Evolutionary conservation across 2,888 invertebrate species (phyloP).

Genomic region (Agrochola lota): DNA sequence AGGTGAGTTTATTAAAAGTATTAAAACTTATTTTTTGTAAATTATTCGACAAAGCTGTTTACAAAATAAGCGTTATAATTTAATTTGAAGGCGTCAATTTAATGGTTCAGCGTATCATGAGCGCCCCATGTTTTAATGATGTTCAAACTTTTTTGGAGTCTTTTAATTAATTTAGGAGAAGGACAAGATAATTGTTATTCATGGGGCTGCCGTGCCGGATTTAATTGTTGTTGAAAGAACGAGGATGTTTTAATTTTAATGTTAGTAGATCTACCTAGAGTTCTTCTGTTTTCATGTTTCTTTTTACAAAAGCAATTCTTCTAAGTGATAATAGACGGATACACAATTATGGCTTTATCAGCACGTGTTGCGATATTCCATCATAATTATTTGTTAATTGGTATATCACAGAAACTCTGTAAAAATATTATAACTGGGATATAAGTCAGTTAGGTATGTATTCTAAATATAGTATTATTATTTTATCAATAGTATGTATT

Average conservation of each 20-base stretch:
- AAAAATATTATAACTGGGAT: background rate
- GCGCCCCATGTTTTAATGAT: conserved; percentile 33
- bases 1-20: conserved; percentile 44
- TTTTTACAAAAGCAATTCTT: background rate
- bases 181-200: conserved; percentile 32
- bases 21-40: background rate
- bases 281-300: background rate
- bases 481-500: no score
- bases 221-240: background rate
- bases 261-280: background rate
- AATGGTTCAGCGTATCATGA: conserved; percentile 26
- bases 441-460: background rate
- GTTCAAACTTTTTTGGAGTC: conserved; percentile 14
- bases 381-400: conserved; percentile 4
- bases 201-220: background rate
- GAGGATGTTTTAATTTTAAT: background rate
- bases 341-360: background rate
- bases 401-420: background rate
- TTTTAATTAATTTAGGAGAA: conserved; percentile 39
- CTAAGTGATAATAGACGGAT: background rate
- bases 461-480: background rate
- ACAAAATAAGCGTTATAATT: conserved; percentile 21
- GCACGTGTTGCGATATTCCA: conserved; percentile 1
- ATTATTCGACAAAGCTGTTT: background rate
- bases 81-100: conserved; percentile 28